Evolutionary conservation across 2,888 invertebrate species (phyloP), one percentile per base, ranked within the genome.

Genomic region (Gnatocerus cornutus): DNA sequence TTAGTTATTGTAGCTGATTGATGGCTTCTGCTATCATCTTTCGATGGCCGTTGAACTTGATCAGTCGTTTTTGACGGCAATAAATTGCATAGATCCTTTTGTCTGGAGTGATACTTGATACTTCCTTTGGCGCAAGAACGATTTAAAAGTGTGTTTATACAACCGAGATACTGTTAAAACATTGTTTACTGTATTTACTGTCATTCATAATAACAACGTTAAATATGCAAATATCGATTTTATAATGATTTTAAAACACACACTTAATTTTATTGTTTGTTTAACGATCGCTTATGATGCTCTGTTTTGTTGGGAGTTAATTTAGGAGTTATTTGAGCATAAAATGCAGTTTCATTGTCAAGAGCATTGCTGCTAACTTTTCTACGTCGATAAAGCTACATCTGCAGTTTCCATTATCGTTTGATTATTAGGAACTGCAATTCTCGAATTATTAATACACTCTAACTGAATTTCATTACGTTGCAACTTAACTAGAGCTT

Each of bases 341-440:
- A 55, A 37, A 30, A 13, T 55, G 39, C 39, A 39, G 9, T 55
- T 55, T n/a, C 33, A 52, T 30, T 55, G 55, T 37, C 12, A 30
- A 27, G 21, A 10, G 10, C 30, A 12, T 52, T 33, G 52, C 33
- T 13, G 30, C 30, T 30, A 13, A 39, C 39, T 55, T 55, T 55
- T 39, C 39, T 55, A 39, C 16, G 37, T 55, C 55, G 30, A 55
- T 55, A 55, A 55, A 55, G 16, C 21, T 37, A 55, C 55, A 55
- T 55, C 37, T 55, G 55, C 55, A 55, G 27, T 55, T 55, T 55
- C 39, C 37, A 55, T 55, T 55, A 55, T 39, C 6, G 37, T 55
- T 14, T 30, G 13, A 16, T 7, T 50, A 50, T 50, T 50, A 50
- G 50, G 16, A 30, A 29, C 10, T 33, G 33, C 12, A 46, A 46